Conservation (phyloP, 2,113 vertebrate species). For the Ctenodactylus gundi region DNA sequence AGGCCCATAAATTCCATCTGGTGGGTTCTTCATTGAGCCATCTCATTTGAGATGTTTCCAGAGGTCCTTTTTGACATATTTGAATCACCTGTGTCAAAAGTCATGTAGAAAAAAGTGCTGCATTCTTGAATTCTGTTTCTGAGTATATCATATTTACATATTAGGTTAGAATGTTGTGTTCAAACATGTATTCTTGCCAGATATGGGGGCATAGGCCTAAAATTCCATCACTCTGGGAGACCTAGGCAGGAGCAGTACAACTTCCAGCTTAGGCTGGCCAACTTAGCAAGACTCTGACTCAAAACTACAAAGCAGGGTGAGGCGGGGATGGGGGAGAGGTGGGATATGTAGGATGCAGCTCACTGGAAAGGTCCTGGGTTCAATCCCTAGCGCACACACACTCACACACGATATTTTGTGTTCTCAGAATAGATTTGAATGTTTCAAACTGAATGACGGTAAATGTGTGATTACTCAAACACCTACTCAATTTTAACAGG, state of each 20-base stretch:
- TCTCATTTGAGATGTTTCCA: slow-evolving; percentile 38
- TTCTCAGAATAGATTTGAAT: not conserved
- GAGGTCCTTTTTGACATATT: not conserved
- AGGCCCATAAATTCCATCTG: slow-evolving; percentile 43
- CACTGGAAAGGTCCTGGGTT: not conserved
- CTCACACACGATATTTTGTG: not conserved
- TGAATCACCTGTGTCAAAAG: not conserved
- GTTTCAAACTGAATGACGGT: not conserved
- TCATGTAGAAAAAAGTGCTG: not conserved
- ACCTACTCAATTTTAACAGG: not conserved
- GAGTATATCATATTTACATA: not conserved
- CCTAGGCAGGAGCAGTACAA: not conserved
- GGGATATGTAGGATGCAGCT: too few relatives aligned
- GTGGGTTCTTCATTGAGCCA: slow-evolving; percentile 12
- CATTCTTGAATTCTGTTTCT: not conserved
- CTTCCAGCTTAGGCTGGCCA: not conserved
- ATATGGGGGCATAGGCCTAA: not conserved
- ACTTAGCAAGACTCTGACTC: not conserved
- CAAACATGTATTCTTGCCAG: not conserved
- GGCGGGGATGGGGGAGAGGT: too few relatives aligned
- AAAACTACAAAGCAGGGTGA: not conserved
- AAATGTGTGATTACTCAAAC: slow-evolving; percentile 3
- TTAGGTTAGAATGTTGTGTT: not conserved
- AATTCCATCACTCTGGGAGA: not conserved
- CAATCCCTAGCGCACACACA: not conserved